A percentile compares a stretch with the other conserved stretches of the same genome.
Conservation (phyloP, 2,797 vertebrate species). For the Pseudochaenichthys georgianus region DNA sequence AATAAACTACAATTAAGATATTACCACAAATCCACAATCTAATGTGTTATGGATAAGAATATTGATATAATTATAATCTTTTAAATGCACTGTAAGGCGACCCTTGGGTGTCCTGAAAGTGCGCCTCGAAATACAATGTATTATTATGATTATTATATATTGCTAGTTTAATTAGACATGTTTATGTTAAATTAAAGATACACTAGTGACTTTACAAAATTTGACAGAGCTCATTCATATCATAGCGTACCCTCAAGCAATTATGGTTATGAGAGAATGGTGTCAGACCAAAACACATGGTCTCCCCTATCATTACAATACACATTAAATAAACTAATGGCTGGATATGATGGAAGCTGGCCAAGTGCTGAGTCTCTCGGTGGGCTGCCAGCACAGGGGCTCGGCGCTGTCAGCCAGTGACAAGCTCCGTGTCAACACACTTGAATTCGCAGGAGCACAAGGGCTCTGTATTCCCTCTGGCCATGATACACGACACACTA, state of each 20-base stretch:
- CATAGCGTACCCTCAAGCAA: neutral
- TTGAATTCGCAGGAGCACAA: conserved; percentile 37
- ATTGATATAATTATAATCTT: too few relatives aligned
- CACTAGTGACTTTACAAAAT: neutral
- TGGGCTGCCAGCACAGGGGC: conserved; percentile 44
- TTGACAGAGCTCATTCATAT: neutral
- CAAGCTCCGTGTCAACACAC: conserved; percentile 69
- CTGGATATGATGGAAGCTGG: conserved; percentile 13
- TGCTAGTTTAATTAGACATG: neutral
- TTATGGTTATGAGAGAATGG: neutral
- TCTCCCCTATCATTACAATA: conserved; percentile 1
- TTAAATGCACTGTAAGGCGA: too few relatives aligned
- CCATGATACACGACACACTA: conserved; percentile 2
- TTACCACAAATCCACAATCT: conserved; percentile 16
- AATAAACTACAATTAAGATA: too few relatives aligned
- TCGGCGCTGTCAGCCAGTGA: conserved; percentile 71
- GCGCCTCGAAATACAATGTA: too few relatives aligned
- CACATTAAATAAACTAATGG: conserved; percentile 34
- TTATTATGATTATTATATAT: neutral
- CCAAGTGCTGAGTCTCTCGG: conserved; percentile 54
- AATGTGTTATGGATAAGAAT: too few relatives aligned
- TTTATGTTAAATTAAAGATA: neutral
- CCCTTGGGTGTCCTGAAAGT: too few relatives aligned
- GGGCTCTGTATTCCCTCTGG: conserved; percentile 28
- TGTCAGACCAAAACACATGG: conserved; percentile 2